A percentile compares a stretch with the other conserved stretches of the same genome.
These are phyloP conservation scores for Cephalotes varians DNA, from an alignment of 2,888 invertebrate genomes.

Conservation along the genomic window DNA sequence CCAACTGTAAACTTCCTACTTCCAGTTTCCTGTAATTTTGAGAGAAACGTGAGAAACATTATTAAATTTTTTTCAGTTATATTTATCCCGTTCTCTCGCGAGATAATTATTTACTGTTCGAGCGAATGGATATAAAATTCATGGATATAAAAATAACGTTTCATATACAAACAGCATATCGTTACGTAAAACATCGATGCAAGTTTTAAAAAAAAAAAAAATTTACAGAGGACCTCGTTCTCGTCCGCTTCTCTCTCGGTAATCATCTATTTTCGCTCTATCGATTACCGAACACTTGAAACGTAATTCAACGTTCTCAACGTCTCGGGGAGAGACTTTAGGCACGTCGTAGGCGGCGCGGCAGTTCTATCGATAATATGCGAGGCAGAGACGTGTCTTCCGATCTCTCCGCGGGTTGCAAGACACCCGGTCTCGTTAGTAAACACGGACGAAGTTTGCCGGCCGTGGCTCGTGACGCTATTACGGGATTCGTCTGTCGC, in stretches of 20 bases:
- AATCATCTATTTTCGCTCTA: conserved; percentile 9
- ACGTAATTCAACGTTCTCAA: neutral
- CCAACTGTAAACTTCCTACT: neutral
- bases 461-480: conserved; percentile 67
- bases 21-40: no score
- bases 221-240: neutral
- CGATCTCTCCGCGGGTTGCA: conserved; percentile 60
- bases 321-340: neutral
- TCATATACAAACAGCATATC: neutral
- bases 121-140: no score
- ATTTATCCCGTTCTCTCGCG: neutral
- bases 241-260: neutral
- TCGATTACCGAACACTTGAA: conserved; percentile 30
- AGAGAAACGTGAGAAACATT: neutral
- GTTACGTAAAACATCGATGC: neutral
- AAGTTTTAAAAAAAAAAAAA: neutral
- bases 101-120: neutral
- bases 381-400: conserved; percentile 65
- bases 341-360: neutral
- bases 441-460: conserved; percentile 71
- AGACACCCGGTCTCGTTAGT: conserved; percentile 66
- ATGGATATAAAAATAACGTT: neutral
- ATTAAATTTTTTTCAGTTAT: neutral
- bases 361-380: conserved; percentile 57
- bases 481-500: conserved; percentile 67